Evolutionary conservation across 2,113 vertebrate genomes (phyloP).

Genomic region (Ptychochromis oligacanthus): DNA sequence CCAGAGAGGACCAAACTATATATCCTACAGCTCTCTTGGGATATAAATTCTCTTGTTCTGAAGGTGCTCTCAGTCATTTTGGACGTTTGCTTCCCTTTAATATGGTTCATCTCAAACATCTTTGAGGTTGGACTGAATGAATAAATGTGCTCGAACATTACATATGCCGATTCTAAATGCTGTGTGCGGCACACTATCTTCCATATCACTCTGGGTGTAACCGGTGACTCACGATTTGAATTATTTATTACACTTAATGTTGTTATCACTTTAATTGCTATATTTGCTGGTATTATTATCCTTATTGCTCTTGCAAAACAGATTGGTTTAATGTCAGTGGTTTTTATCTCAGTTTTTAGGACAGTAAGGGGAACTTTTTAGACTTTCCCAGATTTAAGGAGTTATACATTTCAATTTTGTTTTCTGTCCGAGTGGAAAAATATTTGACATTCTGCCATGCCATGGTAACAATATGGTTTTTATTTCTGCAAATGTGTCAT

Average conservation of each 20-base stretch:
- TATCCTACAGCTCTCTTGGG: conserved; percentile 31
- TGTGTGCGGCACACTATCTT: conserved; percentile 57
- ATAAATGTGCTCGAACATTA: conserved; percentile 32
- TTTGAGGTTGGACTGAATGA: conserved; percentile 55
- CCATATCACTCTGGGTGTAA: conserved; percentile 65
- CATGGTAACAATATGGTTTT: conserved; percentile 57
- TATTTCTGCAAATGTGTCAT: conserved; percentile 40
- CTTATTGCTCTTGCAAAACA: conserved; percentile 75
- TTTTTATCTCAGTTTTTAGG: conserved; percentile 70
- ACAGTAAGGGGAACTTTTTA: conserved; percentile 49
- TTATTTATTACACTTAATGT: conserved; percentile 80
- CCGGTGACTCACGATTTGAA: conserved; percentile 67
- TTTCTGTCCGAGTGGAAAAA: conserved; percentile 64
- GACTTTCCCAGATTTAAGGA: conserved; percentile 54
- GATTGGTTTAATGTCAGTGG: conserved; percentile 77
- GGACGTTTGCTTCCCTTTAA: conserved; percentile 78
- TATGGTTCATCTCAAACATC: conserved; percentile 57
- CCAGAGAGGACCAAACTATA: conserved; percentile 34
- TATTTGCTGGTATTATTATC: conserved; percentile 80
- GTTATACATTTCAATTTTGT: conserved; percentile 54
- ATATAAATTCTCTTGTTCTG: conserved; percentile 57
- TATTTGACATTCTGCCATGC: conserved; percentile 67
- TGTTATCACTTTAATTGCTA: conserved; percentile 74
- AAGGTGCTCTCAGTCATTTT: conserved; percentile 66
- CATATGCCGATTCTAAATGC: conserved; percentile 41